Evolutionary conservation across 2,888 invertebrate genomes (phyloP).

Genomic region (Orthosia cruda): DNA sequence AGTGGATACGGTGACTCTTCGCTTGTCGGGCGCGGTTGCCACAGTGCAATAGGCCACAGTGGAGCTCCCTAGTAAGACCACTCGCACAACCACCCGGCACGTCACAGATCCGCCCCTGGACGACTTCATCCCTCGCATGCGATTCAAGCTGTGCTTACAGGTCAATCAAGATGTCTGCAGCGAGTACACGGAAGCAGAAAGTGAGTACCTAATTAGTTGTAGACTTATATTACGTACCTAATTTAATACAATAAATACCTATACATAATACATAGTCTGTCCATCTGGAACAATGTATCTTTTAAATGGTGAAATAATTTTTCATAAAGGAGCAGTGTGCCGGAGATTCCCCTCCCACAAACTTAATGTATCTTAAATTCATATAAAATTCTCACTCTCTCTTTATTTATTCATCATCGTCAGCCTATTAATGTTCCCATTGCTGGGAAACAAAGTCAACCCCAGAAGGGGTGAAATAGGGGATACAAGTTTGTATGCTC

Average conservation of each 20-base stretch:
- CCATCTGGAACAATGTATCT: neutral
- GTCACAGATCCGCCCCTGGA: conserved; percentile 92
- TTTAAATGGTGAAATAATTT: too few relatives aligned
- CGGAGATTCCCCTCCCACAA: too few relatives aligned
- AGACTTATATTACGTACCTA: neutral
- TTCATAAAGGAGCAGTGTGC: too few relatives aligned
- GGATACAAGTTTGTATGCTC: too few relatives aligned
- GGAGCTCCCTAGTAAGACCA: conserved; percentile 89
- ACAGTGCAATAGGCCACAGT: conserved; percentile 94
- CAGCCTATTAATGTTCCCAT: too few relatives aligned
- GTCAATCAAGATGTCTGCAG: conserved; percentile 96
- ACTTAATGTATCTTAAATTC: too few relatives aligned
- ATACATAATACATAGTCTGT: neutral
- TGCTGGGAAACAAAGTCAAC: too few relatives aligned
- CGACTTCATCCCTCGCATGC: conserved; percentile 93
- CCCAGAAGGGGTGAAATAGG: too few relatives aligned
- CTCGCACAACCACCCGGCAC: conserved; percentile 87
- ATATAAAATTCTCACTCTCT: too few relatives aligned
- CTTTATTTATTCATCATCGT: too few relatives aligned
- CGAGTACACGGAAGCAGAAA: conserved; percentile 96
- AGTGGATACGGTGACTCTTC: conserved; percentile 94
- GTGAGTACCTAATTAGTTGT: conserved; percentile 91
- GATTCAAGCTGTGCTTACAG: conserved; percentile 96
- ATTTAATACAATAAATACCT: too few relatives aligned
- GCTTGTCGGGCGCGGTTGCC: conserved; percentile 94